Conservation (phyloP, 2,113 vertebrate genomes). For the Myotis brandtii region DNA sequence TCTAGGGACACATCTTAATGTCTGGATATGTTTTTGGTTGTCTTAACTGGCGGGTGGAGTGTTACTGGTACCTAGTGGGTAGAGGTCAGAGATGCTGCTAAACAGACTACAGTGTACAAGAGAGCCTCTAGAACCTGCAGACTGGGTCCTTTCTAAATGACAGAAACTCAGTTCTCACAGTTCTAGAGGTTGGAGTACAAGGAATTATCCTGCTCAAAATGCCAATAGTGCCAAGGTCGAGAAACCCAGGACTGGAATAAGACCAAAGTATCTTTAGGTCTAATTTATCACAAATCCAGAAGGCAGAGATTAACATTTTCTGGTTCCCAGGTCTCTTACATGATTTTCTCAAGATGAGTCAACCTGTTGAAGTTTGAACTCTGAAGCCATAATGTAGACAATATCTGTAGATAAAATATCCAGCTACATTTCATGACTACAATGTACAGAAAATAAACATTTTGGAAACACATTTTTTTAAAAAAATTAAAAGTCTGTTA, state of each 20-base stretch:
- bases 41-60: background rate
- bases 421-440: background rate
- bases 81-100: background rate
- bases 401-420: background rate
- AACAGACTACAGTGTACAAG: background rate
- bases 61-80: background rate
- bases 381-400: background rate
- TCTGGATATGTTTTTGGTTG: background rate
- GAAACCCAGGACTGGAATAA: background rate
- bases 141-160: too few species aligned
- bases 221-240: background rate
- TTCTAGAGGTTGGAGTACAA: background rate
- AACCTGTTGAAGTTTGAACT: background rate
- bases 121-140: background rate
- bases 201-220: background rate
- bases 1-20: background rate
- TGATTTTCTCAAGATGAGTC: background rate
- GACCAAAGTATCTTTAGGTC: background rate
- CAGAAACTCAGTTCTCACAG: too few species aligned
- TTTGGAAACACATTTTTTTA: background rate
- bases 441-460: background rate
- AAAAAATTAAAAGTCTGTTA: constrained; percentile 43
- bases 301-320: background rate
- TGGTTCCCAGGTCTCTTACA: background rate
- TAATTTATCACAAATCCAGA: background rate